These are phyloP conservation scores for Pammene aurita DNA, from an alignment of 2,888 invertebrate species.

Conservation along the genomic window DNA sequence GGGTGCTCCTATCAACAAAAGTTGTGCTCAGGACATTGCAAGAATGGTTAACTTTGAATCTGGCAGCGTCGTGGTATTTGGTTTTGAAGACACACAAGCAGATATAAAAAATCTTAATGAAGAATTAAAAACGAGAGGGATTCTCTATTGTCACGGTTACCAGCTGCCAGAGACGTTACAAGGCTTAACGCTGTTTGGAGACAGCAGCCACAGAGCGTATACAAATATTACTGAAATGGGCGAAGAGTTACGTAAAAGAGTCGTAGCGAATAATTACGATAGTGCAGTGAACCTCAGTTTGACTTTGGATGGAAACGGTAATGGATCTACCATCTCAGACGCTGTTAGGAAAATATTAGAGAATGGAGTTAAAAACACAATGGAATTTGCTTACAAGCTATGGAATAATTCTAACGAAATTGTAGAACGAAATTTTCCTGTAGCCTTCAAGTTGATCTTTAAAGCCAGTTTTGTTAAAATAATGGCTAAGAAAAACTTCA, in stretches of 20 bases:
- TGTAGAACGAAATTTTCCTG: conserved; percentile 50
- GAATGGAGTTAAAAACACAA: conserved; percentile 43
- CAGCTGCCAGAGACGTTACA: conserved; percentile 46
- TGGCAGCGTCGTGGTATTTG: conserved; percentile 55
- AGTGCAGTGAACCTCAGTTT: conserved; percentile 50
- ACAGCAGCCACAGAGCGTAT: conserved; percentile 48
- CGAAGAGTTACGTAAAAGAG: conserved; percentile 46
- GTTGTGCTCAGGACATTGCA: conserved; percentile 57
- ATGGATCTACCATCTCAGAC: conserved; percentile 44
- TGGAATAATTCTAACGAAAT: conserved; percentile 48
- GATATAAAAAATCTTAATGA: conserved; percentile 50
- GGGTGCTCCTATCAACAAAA: conserved; percentile 58
- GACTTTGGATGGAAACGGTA: conserved; percentile 42
- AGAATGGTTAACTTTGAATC: conserved; percentile 54
- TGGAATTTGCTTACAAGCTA: conserved; percentile 51
- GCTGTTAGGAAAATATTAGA: conserved; percentile 48
- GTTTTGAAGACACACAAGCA: conserved; percentile 47
- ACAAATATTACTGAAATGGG: conserved; percentile 47
- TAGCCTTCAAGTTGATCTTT: conserved; percentile 48
- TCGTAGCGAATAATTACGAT: conserved; percentile 46
- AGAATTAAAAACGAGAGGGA: conserved; percentile 46
- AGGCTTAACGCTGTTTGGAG: conserved; percentile 49
- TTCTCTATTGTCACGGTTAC: conserved; percentile 49
- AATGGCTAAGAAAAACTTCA: conserved; percentile 46
- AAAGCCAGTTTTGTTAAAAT: conserved; percentile 49